Base-by-base conservation (phyloP, 2,113 vertebrate genomes). In the Xiphophorus maculatus region DNA sequence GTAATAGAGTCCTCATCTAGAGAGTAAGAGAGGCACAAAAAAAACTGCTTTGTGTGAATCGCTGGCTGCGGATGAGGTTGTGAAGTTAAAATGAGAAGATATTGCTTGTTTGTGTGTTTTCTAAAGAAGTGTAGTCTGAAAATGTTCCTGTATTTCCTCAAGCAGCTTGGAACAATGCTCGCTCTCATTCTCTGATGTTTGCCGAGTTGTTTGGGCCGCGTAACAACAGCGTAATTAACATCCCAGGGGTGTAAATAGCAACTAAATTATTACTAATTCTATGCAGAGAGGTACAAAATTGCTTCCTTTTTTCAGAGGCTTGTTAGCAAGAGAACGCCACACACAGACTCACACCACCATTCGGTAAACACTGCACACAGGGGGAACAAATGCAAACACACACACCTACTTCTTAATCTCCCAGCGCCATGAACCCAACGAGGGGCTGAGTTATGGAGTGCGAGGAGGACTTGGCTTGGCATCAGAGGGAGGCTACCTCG, bases 221-320 rank as follows among this genome's bases (percentile, higher is more conserved):
- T 88, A 91, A 91, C 83, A 92, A 90, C 87, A 44, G 73, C 44
- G 84, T 91, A 90, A 92, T 91, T 91, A 92, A 77, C 78, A 8
- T 90, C 92, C 90, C 90, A 25, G 73, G 86, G 86, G 89, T 66
- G 73, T 73, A 87, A 91, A 90, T 87, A 83, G 84, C 89, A 88
- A 87, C 76, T 88, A 88, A 89, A 93, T 93, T 81, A 88, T 91
- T 82, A 88, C 86, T 90, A 91, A 92, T 91, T 87, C 87, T 84
- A 89, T 89, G 85, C 88, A 89, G 87, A 91, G 78, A 92, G 81
- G 84, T 88, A 90, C 87, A 91, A 91, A 91, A 90, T 87, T 84
- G 88, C 81, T 73, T 77, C 69, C 63, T 85, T 83, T 82, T 83
- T 19, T 60, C 71, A 81, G 76, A 79, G 73, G 87, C 84, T 90